Evolutionary conservation across 2,888 invertebrate species (phyloP), one percentile per base, ranked within the genome.

Genomic region (Taenaris catops): DNA sequence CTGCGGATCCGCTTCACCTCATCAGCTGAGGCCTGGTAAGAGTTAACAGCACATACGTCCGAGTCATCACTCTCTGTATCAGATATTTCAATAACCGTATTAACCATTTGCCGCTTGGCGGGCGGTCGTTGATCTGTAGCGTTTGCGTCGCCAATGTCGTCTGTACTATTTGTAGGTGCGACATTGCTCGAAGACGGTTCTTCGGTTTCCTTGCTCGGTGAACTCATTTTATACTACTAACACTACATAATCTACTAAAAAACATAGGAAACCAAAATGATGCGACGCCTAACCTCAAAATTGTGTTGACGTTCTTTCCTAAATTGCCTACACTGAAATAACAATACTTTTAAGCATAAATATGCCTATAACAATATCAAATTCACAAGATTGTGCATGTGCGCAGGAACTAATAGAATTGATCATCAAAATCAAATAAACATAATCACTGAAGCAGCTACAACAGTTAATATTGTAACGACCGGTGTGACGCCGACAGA

Each of bases 31-130:
- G 87, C 87, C 52, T 84, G 86, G 57, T 87, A 87, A 0, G 84
- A 76, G 36, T 72, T 80, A 5, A 87, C 84, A 2, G 87, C 86
- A 41, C 87, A 87, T n/a, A 87, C 67, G 34, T 86, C 86, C n/a
- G 87, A 87, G 39, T 86, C 87, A 28, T 86, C 86, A 37, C 78
- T 86, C 6, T 87, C 87, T 1, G 86, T 80, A 44, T 87, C 86
- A 5, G 84, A 83, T 29, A 87, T 87, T 52, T 83, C 83, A 29
- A 87, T 86, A 7, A 87, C 81, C 6, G 79, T 36, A 40, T 47
- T 59, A 5, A 69, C 59, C 20, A 68, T 51, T 34, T 63, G 72
- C 40, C 81, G 79, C 64, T 80, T 80, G 61, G 78, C 72, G 70
- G 80, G 76, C 70, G 80, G 79, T 51, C 72, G 66, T 28, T 53